Conservation (phyloP, 2,888 invertebrate genomes). For the Phortica magna region DNA sequence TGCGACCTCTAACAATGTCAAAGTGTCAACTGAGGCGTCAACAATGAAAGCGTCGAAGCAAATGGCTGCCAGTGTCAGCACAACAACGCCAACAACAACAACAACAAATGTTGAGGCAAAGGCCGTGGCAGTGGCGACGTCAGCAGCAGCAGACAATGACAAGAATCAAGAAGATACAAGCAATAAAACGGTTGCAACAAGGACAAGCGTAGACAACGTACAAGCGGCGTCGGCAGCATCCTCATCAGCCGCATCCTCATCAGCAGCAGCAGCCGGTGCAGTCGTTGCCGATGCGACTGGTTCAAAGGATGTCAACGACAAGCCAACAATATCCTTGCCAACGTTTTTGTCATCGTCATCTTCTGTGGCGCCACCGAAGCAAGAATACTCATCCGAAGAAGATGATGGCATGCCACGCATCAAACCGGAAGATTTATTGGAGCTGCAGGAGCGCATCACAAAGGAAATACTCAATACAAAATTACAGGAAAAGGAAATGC, state of each 20-base stretch:
- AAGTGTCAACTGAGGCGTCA: constrained; percentile 45
- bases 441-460: constrained; percentile 77
- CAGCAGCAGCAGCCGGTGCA: constrained; percentile 42
- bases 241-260: constrained; percentile 33
- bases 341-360: constrained; percentile 43
- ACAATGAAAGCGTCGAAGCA: constrained; percentile 34
- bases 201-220: constrained; percentile 41
- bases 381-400: constrained; percentile 49
- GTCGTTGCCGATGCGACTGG: not conserved
- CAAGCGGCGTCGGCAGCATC: constrained; percentile 37
- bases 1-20: constrained; percentile 51
- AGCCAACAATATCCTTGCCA: constrained; percentile 50
- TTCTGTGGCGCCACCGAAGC: constrained; percentile 55
- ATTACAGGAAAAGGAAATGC: constrained; percentile 77
- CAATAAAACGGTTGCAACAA: constrained; percentile 61
- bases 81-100: constrained; percentile 33
- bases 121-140: constrained; percentile 27
- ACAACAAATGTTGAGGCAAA: constrained; percentile 26
- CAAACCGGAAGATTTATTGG: constrained; percentile 76
- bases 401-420: constrained; percentile 57
- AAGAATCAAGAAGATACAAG: constrained; percentile 47
- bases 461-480: constrained; percentile 78
- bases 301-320: constrained; percentile 22
- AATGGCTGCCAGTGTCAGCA: constrained; percentile 34
- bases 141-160: constrained; percentile 36